Percentiles rank a stretch among this genome's conserved stretches.
Conservation (phyloP, 2,113 vertebrate species). For the Silurus glanis region DNA sequence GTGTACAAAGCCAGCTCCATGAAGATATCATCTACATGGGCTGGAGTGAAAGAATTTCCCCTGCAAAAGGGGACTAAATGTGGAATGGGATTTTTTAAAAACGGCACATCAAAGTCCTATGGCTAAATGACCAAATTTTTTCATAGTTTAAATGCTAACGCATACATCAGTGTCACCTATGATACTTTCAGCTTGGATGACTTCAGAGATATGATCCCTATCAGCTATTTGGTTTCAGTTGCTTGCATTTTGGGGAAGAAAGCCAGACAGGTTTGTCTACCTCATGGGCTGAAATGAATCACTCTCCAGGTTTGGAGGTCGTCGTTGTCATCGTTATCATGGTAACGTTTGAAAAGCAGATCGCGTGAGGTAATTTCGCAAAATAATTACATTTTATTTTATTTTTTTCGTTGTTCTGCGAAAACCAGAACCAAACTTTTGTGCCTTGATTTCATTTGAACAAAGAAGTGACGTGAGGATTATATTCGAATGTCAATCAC, state of each 20-base stretch:
- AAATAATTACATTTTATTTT: background rate
- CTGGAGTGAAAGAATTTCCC: no score
- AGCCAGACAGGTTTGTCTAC: background rate
- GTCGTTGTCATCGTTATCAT: background rate
- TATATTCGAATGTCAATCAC: slow-evolving; percentile 22
- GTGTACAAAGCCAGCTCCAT: no score
- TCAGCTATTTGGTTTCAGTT: background rate
- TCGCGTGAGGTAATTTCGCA: no score
- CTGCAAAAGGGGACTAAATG: no score
- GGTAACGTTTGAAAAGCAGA: no score
- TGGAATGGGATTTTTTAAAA: no score
- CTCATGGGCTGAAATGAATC: background rate
- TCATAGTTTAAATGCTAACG: no score
- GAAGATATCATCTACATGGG: no score
- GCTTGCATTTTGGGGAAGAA: background rate
- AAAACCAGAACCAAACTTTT: background rate
- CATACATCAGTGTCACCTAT: background rate
- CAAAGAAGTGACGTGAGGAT: background rate
- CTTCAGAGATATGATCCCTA: background rate
- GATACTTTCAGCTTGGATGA: background rate
- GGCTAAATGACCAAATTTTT: no score
- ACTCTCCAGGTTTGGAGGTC: background rate
- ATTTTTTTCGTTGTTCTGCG: background rate
- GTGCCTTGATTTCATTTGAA: background rate
- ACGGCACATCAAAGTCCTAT: no score